Evolutionary conservation across 1,140 invertebrate genomes (phyloP), one percentile per base, ranked within the genome.

Genomic region (Pseudoatta argentina): DNA sequence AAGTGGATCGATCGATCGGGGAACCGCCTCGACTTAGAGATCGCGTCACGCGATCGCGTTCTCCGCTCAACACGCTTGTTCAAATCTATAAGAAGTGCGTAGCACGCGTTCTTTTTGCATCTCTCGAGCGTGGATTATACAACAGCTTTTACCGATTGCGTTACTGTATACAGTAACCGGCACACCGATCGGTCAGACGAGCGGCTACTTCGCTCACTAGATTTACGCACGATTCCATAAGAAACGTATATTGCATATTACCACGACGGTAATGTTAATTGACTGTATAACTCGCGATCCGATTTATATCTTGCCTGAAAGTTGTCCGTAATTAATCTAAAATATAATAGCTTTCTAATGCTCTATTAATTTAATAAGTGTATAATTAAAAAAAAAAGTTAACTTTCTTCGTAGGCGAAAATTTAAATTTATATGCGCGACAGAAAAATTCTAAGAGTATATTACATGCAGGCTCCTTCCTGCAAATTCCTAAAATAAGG

Each of bases 131-230:
- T 83, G n/a, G 69, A 83, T 83, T 83, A 83, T 63, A 73, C 79
- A 83, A 83, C 79, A 83, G 55, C 79, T 83, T 83, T 83, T 83
- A 83, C 79, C 69, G 69, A 83, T 83, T 61, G 79, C 69, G 79
- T 73, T 83, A 81, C 48, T 71, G 79, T 83, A 83, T 61, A 75
- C 55, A 75, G 69, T 75, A 27, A 48, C 53, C 78, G 67, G 79
- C 55, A 73, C 18, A 75, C 55, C 69, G 69, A 39, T 44, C 24
- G 3, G 14, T n/a, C 21, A 34, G 14, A 39, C 14, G 21, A 64
- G 39, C 66, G 53, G 66, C 24, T 57, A 66, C 55, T 34, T 82
- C 44, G 69, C 39, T 72, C 34, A 21, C 34, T 24, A 24, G 66
- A 6, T 82, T 61, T 51, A 53, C 66, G 53, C 12, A 24, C 27